Conservation (phyloP, 2,888 invertebrate species). For the Geotrupes spiniger region DNA sequence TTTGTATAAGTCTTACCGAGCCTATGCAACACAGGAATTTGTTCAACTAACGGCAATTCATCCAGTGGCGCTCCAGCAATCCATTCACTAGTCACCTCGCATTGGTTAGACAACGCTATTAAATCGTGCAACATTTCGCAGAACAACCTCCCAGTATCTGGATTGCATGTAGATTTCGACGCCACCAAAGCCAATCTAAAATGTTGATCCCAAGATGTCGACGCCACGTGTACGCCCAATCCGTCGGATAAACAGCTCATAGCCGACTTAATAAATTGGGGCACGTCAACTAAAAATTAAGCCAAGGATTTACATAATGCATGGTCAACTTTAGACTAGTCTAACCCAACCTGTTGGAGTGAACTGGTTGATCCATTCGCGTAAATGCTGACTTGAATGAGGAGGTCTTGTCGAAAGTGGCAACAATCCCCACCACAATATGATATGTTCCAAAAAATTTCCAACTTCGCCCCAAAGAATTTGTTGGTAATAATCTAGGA, state of each 20-base stretch:
- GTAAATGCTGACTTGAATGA: slow-evolving; percentile 61
- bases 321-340: neutral
- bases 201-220: slow-evolving; percentile 78
- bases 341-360: slow-evolving; percentile 54
- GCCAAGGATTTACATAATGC: neutral
- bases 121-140: slow-evolving; percentile 66
- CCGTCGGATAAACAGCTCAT: slow-evolving; percentile 74
- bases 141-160: slow-evolving; percentile 52
- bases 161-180: slow-evolving; percentile 44
- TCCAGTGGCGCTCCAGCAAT: slow-evolving; percentile 70
- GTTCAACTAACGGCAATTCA: slow-evolving; percentile 76
- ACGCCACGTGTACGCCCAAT: slow-evolving; percentile 72
- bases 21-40: slow-evolving; percentile 74
- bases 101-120: slow-evolving; percentile 70
- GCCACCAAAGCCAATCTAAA: slow-evolving; percentile 56
- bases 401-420: slow-evolving; percentile 67
- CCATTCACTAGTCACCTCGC: slow-evolving; percentile 70
- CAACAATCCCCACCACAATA: slow-evolving; percentile 80
- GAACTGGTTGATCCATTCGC: slow-evolving; percentile 64
- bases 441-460: slow-evolving; percentile 73
- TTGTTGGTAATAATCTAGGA: slow-evolving; percentile 69
- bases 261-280: slow-evolving; percentile 67
- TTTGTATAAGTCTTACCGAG: slow-evolving; percentile 51
- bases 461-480: slow-evolving; percentile 80
- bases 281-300: slow-evolving; percentile 55